Evolutionary conservation across 2,888 invertebrate species (phyloP).

Genomic region (Tinea semifulvella): DNA sequence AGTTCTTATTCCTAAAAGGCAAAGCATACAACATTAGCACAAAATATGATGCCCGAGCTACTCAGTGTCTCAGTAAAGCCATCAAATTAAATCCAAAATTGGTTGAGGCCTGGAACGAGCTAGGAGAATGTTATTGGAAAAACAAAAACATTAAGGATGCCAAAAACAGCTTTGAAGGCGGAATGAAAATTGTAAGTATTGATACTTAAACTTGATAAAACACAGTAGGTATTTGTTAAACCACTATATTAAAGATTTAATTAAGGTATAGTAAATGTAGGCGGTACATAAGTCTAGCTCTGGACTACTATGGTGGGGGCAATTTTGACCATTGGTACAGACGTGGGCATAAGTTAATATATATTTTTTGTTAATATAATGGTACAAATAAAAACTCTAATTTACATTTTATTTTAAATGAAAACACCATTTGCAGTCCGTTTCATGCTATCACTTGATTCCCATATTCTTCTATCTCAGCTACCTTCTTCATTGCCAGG

Average conservation of each 20-base stretch:
- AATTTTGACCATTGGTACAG: too few species aligned
- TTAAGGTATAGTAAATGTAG: too few species aligned
- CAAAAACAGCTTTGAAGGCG: slow-evolving; percentile 83
- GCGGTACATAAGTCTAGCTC: not conserved
- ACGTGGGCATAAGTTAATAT: too few species aligned
- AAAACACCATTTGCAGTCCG: too few species aligned
- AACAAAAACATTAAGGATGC: slow-evolving; percentile 82
- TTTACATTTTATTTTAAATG: too few species aligned
- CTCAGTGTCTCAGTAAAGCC: slow-evolving; percentile 80
- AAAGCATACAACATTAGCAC: slow-evolving; percentile 76
- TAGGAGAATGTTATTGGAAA: slow-evolving; percentile 91
- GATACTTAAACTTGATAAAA: not conserved
- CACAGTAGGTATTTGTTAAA: too few species aligned
- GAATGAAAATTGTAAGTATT: slow-evolving; percentile 71
- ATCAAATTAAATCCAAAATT: slow-evolving; percentile 85
- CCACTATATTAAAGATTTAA: too few species aligned
- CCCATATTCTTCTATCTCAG: too few species aligned
- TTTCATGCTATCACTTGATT: too few species aligned
- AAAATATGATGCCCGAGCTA: slow-evolving; percentile 73
- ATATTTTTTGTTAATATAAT: too few species aligned
- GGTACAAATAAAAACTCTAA: too few species aligned
- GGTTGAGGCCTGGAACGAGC: slow-evolving; percentile 87
- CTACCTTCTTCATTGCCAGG: too few species aligned
- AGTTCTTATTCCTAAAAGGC: slow-evolving; percentile 77
- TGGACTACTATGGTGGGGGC: not conserved